phyloP scores from a whole-genome alignment of 2,797 vertebrate species.

The Pangasius larnaudii region DNA sequence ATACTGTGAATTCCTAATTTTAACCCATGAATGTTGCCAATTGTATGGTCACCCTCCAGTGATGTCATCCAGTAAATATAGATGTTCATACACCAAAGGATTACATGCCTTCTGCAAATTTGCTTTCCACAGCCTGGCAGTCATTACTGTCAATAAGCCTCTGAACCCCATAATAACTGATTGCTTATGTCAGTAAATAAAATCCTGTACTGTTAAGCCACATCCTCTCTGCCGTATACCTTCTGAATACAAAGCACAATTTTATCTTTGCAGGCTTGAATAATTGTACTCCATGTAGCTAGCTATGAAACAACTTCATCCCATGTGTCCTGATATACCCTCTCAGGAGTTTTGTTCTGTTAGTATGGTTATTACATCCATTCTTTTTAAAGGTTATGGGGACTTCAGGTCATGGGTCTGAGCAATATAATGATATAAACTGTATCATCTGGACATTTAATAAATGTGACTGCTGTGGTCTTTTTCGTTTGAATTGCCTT shows the following conservation, averaged over 20 bases:
- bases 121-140: background rate
- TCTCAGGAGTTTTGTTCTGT: conserved; percentile 1
- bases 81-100: background rate
- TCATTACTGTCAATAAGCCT: background rate
- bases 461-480: background rate
- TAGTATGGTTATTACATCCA: conserved; percentile 29
- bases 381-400: conserved; percentile 27
- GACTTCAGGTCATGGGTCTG: background rate
- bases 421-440: background rate
- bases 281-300: background rate
- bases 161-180: conserved; percentile 4
- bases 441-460: background rate
- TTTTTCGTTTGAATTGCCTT: background rate
- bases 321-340: background rate
- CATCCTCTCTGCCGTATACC: conserved; percentile 9
- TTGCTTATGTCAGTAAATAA: background rate
- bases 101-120: background rate
- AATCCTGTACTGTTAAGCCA: background rate
- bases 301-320: background rate
- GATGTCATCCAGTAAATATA: background rate
- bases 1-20: background rate
- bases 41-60: background rate
- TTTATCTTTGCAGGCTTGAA: conserved; percentile 22
- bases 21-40: background rate
- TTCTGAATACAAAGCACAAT: conserved; percentile 27